Conservation (phyloP, 2,797 vertebrate genomes). For the Chelidonichthys spinosus region DNA sequence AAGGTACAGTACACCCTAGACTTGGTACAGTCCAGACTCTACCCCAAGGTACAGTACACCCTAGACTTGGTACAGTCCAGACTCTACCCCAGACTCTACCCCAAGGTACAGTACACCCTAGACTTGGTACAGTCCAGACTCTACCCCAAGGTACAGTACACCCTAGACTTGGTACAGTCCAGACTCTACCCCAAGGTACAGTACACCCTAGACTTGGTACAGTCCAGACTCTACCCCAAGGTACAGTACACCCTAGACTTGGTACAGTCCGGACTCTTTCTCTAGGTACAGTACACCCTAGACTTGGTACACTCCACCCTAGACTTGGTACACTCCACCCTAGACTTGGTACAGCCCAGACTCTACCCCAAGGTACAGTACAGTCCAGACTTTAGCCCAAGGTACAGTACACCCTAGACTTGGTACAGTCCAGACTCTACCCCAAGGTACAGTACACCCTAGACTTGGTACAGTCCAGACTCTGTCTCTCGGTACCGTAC, state of each 20-base stretch:
- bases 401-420: conserved; percentile 52
- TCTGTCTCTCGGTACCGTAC: conserved; percentile 85
- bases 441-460: conserved; percentile 84
- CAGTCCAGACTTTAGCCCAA: conserved; percentile 75
- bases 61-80: too few species aligned
- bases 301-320: conserved; percentile 53
- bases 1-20: conserved; percentile 71
- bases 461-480: conserved; percentile 79
- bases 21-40: conserved; percentile 58
- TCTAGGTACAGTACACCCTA: conserved; percentile 76
- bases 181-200: conserved; percentile 86
- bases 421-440: conserved; percentile 76
- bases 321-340: conserved; percentile 35
- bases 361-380: conserved; percentile 85
- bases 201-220: too few species aligned
- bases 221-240: conserved; percentile 84
- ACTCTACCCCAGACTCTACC: conserved; percentile 82
- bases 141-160: conserved; percentile 83
- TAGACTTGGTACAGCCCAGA: conserved; percentile 63
- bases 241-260: conserved; percentile 32
- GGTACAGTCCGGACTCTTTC: conserved; percentile 70
- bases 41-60: conserved; percentile 80
- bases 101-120: conserved; percentile 76
- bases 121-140: conserved; percentile 40
- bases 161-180: conserved; percentile 35